Base-by-base conservation (phyloP, 2,888 invertebrate genomes). In the Ennomos fuscantarius region DNA sequence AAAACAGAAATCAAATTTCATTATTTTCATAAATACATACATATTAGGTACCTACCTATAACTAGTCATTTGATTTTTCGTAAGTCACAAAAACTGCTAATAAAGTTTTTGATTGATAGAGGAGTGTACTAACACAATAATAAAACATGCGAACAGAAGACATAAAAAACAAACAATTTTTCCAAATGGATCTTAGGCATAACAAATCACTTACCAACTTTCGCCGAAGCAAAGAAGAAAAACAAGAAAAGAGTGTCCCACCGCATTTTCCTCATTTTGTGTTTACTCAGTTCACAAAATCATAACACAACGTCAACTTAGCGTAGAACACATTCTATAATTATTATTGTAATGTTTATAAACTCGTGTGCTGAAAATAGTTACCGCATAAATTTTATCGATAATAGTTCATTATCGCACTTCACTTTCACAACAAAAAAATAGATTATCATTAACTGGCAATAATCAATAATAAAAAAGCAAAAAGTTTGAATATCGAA, bases 131-230 rank as follows among this genome's bases (percentile, higher is more conserved):
- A 40, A 40, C 45, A 34, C 43, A 58, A 55, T 44, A 42, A 42
- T 51, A 48, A 57, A 48, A 31, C 64, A 34, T 39, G 47, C 55
- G 48, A 49, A 55, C 35, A 47, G 37, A 33, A 49, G 34, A 47
- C 51, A 45, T 40, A 55, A 37, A 43, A 51, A 58, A 61, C 60
- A 51, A 58, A 61, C 60, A 34, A 57, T 54, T 59, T 59, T 45
- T 49, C 53, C 49, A 54, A 59, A 59, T 54, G 53, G 58, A 60
- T n/a, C n/a, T n/a, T 35, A 32, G 15, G 40, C 45, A 48, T 48
- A 46, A 47, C 63, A 55, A 63, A 52, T 50, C 55, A 87, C 90
- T 89, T 72, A 90, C 90, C 87, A 63, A 84, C 79, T 70, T 73
- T 71, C 13, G 73, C 76, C 44, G 71, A 62, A 39, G 74, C 69